Conservation (phyloP, 2,113 vertebrate genomes). For the Ictalurus punctatus region DNA sequence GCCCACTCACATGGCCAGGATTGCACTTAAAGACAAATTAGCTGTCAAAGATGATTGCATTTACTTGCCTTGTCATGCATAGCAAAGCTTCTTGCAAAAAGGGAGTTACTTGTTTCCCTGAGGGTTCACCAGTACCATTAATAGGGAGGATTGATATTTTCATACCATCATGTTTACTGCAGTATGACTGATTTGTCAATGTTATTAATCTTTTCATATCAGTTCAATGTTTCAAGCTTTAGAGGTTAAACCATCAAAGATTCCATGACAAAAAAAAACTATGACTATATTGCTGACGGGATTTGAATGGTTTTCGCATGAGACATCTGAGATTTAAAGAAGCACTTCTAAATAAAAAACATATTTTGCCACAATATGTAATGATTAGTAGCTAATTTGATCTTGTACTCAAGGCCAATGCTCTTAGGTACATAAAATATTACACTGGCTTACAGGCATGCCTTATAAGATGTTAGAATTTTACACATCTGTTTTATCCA, state of each 20-base stretch:
- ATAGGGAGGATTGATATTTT: not conserved
- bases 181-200: not conserved
- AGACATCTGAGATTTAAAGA: not conserved
- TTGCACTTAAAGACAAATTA: not conserved
- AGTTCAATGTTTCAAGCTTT: not conserved
- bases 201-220: not conserved
- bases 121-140: not conserved
- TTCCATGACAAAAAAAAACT: not conserved
- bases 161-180: not conserved
- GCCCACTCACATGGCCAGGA: not conserved
- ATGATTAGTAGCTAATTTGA: not conserved
- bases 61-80: not conserved
- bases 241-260: not conserved
- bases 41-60: conserved; percentile 12
- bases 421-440: not conserved
- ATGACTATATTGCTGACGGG: not conserved
- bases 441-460: not conserved
- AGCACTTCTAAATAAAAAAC: not conserved
- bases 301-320: not conserved
- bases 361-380: not conserved
- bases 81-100: not conserved
- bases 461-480: not conserved
- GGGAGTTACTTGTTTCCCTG: not conserved
- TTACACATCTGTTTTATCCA: conserved; percentile 13
- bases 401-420: not conserved